Conservation (phyloP, 2,113 vertebrate genomes). For the Cyphomyrus discorhynchus region DNA sequence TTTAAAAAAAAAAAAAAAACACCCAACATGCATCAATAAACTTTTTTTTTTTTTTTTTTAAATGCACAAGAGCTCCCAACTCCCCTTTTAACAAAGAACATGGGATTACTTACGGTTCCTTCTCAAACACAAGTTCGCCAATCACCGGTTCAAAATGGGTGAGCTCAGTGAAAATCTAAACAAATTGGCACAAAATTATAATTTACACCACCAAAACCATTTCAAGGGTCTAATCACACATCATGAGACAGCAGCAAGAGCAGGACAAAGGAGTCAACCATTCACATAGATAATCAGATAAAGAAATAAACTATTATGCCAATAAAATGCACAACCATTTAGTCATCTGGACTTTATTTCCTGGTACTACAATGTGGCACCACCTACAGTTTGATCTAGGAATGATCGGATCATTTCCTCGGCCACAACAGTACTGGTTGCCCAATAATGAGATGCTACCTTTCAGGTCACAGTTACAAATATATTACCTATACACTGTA, state of each 20-base stretch:
- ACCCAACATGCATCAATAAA: background rate
- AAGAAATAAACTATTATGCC: no score
- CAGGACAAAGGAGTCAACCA: background rate
- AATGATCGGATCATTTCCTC: background rate
- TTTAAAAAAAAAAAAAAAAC: background rate
- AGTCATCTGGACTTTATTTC: background rate
- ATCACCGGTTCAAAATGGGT: slow-evolving; percentile 70
- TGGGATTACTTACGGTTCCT: slow-evolving; percentile 25
- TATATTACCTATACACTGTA: background rate
- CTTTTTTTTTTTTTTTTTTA: background rate
- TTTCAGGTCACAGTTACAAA: background rate
- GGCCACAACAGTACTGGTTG: background rate
- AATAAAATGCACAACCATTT: background rate
- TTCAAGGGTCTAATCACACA: background rate
- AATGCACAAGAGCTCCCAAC: background rate
- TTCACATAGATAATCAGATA: no score
- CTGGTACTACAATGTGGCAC: background rate
- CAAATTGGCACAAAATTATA: background rate
- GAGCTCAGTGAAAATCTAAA: slow-evolving; percentile 74
- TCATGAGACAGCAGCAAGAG: background rate
- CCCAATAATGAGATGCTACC: background rate
- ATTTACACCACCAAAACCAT: background rate
- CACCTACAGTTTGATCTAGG: background rate
- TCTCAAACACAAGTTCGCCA: slow-evolving; percentile 50
- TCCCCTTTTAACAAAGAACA: background rate